Conservation (phyloP, 2,797 vertebrate genomes). For the Mormyrops attenuatus region DNA sequence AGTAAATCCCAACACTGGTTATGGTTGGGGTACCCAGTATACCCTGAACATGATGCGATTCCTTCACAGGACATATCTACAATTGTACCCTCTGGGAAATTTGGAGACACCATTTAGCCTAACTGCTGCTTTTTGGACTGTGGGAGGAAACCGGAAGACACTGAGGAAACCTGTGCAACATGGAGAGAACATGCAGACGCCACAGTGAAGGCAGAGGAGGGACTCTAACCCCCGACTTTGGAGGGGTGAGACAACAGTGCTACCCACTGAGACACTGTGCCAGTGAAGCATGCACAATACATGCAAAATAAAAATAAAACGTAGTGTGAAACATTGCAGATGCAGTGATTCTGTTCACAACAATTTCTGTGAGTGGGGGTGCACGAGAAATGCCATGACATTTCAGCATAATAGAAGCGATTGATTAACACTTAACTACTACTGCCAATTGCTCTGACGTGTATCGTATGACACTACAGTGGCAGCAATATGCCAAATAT, state of each 20-base stretch:
- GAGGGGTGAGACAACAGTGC: not conserved
- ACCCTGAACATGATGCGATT: not conserved
- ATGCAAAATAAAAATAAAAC: not conserved
- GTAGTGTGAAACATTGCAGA: not conserved
- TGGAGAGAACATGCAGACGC: not conserved
- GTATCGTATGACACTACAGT: not conserved
- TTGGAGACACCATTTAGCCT: not conserved
- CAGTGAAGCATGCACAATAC: not conserved
- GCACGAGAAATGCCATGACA: not conserved
- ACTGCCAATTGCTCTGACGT: not conserved
- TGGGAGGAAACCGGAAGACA: not conserved
- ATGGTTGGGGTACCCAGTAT: not conserved
- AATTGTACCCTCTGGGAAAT: not conserved
- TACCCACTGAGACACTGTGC: not conserved
- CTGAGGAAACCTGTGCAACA: not conserved
- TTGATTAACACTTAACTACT: constrained; percentile 3
- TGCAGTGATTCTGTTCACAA: not conserved
- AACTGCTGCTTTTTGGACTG: not conserved
- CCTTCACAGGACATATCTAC: not conserved
- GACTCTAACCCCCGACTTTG: not conserved
- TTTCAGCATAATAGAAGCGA: not conserved
- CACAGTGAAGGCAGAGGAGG: not conserved
- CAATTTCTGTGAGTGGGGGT: not conserved
- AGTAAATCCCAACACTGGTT: not conserved
- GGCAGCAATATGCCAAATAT: not conserved